Base-by-base conservation (phyloP, 1,140 invertebrate species). In the Wiebesia pumilae region DNA sequence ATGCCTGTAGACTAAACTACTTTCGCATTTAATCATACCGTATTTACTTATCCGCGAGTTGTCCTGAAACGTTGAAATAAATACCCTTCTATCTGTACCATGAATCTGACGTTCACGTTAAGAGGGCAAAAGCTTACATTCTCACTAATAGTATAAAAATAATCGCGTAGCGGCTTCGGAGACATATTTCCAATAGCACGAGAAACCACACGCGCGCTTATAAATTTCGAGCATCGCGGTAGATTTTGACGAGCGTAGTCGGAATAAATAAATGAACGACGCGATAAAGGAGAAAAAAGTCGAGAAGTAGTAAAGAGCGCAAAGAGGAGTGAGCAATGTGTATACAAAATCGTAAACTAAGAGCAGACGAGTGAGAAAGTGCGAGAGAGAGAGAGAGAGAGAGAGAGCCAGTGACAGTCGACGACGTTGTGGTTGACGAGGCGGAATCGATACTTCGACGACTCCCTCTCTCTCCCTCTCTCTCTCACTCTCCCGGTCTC, bases 361-460 rank as follows among this genome's bases (percentile, higher is more conserved):
- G 38, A 40, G n/a, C 62, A 7, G 16, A 54, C 51, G 30, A 35
- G 7, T 14, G n/a, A 10, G 65, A 40, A n/a, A 40, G 19, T 33
- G 35, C 2, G 35, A 27, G 21, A 21, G 12, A 19, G 47, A 33
- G 58, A 38, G 38, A 14, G n/a, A 24, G 67, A 30, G 35, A 40
- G 24, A 24, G 80, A 67, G 80, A 6, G 1, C 0, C 19, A 35
- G 27, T 54, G 10, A 58, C 0, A 58, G 33, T 79, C 14, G 77
- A 79, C 51, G 30, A 67, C 21, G 24, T 40, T 40, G 82, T 12
- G 43, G 82, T 77, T 83, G 82, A 83, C 47, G 83, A 87, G 82
- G 75, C 27, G 54, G 40, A 79, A 87, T 87, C 81, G 86, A 83
- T 87, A 87, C 33, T 27, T 69, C 65, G 47, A 35, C 69, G 51